Evolutionary conservation across 64 coral and sea anemone species (phyloP).

Genomic region (Catalaphyllia jardinei): DNA sequence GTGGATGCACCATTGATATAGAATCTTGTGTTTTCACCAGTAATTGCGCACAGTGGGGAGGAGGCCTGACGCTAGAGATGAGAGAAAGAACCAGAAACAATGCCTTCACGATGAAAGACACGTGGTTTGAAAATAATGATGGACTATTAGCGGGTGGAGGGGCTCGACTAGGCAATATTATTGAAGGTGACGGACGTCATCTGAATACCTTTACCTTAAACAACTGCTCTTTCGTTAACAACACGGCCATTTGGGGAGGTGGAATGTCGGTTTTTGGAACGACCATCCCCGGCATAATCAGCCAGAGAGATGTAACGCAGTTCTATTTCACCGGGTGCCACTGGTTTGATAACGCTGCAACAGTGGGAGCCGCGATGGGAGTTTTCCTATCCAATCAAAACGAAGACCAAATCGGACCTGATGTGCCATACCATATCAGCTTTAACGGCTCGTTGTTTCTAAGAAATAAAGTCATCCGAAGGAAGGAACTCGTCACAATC

Average conservation of each 20-base stretch:
- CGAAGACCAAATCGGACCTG: conserved; percentile 72
- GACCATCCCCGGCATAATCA: conserved; percentile 38
- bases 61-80: conserved; percentile 67
- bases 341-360: conserved; percentile 65
- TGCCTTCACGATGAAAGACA: conserved; percentile 34
- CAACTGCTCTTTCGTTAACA: conserved; percentile 58
- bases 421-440: conserved; percentile 56
- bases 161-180: conserved; percentile 1
- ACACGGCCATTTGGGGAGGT: conserved; percentile 76
- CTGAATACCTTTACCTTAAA: conserved; percentile 26
- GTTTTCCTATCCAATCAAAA: conserved; percentile 74
- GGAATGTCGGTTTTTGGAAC: conserved; percentile 61
- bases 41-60: conserved; percentile 78
- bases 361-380: conserved; percentile 74
- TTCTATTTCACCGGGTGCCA: conserved; percentile 59
- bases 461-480: conserved; percentile 52
- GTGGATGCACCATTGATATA: conserved; percentile 57
- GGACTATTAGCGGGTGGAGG: conserved; percentile 65
- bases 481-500: conserved; percentile 53
- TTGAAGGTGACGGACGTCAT: neutral
- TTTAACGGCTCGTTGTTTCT: conserved; percentile 44
- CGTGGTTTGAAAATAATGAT: conserved; percentile 52
- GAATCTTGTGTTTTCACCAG: conserved; percentile 57
- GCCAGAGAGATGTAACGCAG: conserved; percentile 1
- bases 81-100: conserved; percentile 44